Base-by-base conservation (phyloP, 2,888 invertebrate genomes). In the Sinelater perroti region DNA sequence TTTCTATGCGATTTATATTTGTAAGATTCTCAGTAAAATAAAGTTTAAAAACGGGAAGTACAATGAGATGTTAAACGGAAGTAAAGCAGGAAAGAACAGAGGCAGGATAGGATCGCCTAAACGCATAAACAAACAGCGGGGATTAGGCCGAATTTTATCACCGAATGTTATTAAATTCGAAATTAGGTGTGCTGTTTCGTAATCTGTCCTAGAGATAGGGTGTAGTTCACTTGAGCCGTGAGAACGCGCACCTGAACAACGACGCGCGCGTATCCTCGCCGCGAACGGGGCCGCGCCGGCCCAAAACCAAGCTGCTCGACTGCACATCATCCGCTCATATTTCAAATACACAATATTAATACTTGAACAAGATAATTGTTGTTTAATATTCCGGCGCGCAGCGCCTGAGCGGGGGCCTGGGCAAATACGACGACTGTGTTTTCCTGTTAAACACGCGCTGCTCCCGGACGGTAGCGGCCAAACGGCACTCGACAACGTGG, bases 341-440 rank as follows among this genome's bases (percentile, higher is more conserved):
- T 69, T 71, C 69, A 70, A 70, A 71, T 68, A 70, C 67, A 69
- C 38, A 56, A 71, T 71, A 71, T 71, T 72, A 72, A 72, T 72
- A 72, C 71, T 70, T 70, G 68, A 69, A 67, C 69, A 67, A 71
- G 70, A 72, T 72, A 70, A 60, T 71, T 71, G 67, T 69, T 72
- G 71, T 71, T 70, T 71, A 69, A 68, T 70, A 66, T 67, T 61
- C 63, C 11, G 44, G 59, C 55, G 55, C 59, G 62, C 59, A 64
- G 61, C 61, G 63, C 61, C 63, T 65, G 60, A 63, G 66, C 53
- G 30, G 10, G 30, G 21, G n/a, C n/a, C n/a, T n/a, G 36, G 35
- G 42, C 65, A 67, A 66, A 68, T 68, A 67, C 62, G 28, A 64
- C 59, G 47, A 26, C 24, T 59, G 49, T 60, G 59, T 60, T 55